A percentile compares a stretch with the other conserved stretches of the same genome.
These are phyloP conservation scores for Ataeniobius toweri DNA, from an alignment of 2,797 vertebrate species.

Conservation along the genomic window DNA sequence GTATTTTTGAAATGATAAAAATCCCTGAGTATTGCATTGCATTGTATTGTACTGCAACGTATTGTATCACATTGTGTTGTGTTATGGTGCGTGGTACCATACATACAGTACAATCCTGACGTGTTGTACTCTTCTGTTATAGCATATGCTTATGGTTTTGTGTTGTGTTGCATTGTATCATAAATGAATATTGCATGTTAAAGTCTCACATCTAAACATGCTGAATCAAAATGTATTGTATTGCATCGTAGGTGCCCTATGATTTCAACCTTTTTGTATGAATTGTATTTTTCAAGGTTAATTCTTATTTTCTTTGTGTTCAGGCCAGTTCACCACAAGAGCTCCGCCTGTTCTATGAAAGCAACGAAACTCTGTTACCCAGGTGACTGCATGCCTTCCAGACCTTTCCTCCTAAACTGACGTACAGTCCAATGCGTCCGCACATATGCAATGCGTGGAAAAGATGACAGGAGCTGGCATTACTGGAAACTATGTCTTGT, in stretches of 20 bases:
- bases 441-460: background rate
- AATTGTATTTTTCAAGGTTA: background rate
- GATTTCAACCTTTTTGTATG: background rate
- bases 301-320: slow-evolving; percentile 18
- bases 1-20: background rate
- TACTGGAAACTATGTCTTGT: slow-evolving; percentile 25
- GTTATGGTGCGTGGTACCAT: too few species aligned
- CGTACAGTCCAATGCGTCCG: background rate
- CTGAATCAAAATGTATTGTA: background rate
- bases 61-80: too few species aligned
- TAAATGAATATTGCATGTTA: too few species aligned
- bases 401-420: background rate
- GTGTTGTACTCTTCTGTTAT: too few species aligned
- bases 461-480: slow-evolving; percentile 10
- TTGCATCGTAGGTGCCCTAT: background rate
- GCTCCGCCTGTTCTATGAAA: slow-evolving; percentile 95
- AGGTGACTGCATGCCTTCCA: slow-evolving; percentile 80
- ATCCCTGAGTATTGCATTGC: background rate
- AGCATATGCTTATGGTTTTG: too few species aligned
- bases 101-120: background rate
- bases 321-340: slow-evolving; percentile 97
- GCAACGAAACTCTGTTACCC: slow-evolving; percentile 90
- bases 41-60: too few species aligned
- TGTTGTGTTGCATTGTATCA: background rate
- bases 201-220: background rate